Base-by-base conservation (phyloP, 1,140 invertebrate genomes). In the Trachymyrmex cornetzi region DNA sequence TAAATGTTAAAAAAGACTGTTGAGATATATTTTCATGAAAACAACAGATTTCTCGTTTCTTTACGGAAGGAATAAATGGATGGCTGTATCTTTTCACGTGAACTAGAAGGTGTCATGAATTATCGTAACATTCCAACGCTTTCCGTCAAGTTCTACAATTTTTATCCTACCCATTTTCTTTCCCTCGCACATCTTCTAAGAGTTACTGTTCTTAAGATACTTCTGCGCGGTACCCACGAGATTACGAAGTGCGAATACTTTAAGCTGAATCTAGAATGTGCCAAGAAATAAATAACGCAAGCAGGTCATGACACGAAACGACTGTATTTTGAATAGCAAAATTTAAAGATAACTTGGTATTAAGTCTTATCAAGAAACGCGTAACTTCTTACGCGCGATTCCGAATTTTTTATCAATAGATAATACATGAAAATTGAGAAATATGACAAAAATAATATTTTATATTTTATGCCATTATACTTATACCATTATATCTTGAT, bases 211-310 rank as follows among this genome's bases (percentile, higher is more conserved):
- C 77, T 66, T 81, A 81, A 71, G 77, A 81, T 67, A 81, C 64
- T 81, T 81, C 64, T 66, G 64, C 34, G 34, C 75, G 27, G 24
- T 81, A 71, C 64, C 77, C 77, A 80, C 44, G 77, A 81, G 77
- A 81, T 81, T 69, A 69, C 64, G 30, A 81, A 69, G 64, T 81
- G 81, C 81, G 81, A 72, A 84, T 84, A 84, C 81, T 84, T 75
- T 59, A 61, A 75, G 81, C 53, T 84, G 67, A 84, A 77, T 61
- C 55, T 27, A 72, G 19, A 84, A 84, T 77, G 44, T 59, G 44
- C 55, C 12, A 50, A 63, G 53, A 48, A 77, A 84, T 84, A 84
- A 75, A 84, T 84, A 84, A 84, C 71, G 11, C 30, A 84, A 50
- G 34, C 38, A 24, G 55, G 55, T 67, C 67, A 34, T 19, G 24